A percentile compares a stretch with the other conserved stretches of the same genome.
Conservation (phyloP, 2,888 invertebrate species). For the Digitonthophagus gazella region DNA sequence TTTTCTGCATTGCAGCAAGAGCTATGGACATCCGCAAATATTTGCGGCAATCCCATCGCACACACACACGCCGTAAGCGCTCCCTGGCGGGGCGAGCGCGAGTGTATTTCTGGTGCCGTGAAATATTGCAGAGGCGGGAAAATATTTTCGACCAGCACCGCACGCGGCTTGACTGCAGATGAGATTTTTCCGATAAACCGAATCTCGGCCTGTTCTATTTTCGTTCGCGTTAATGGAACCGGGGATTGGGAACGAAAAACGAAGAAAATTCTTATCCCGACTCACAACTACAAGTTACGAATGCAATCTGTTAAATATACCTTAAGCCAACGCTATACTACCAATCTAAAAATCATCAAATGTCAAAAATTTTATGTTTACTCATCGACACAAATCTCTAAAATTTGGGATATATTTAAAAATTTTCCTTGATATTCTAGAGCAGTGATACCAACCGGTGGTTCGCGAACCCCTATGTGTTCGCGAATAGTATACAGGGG, state of each 20-base stretch:
- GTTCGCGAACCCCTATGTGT: too few species aligned
- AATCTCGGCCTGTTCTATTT: neutral
- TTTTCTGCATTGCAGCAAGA: neutral
- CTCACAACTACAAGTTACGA: neutral
- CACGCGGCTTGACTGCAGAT: neutral
- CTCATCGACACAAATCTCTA: too few species aligned
- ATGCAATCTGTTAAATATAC: neutral
- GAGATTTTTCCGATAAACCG: neutral
- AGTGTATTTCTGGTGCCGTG: neutral
- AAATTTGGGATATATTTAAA: too few species aligned
- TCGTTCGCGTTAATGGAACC: neutral
- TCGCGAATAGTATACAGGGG: too few species aligned
- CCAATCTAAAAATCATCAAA: too few species aligned
- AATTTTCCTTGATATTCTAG: too few species aligned
- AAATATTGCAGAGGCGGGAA: neutral
- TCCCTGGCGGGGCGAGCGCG: neutral
- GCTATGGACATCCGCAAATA: neutral
- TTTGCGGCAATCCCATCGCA: neutral
- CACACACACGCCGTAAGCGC: neutral
- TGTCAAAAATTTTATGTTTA: too few species aligned
- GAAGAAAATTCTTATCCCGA: constrained; percentile 1
- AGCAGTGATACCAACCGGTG: too few species aligned
- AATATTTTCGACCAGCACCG: neutral
- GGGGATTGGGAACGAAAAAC: neutral
- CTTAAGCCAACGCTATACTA: too few species aligned